Base-by-base conservation (phyloP, 2,797 vertebrate species). In the Characodon lateralis region DNA sequence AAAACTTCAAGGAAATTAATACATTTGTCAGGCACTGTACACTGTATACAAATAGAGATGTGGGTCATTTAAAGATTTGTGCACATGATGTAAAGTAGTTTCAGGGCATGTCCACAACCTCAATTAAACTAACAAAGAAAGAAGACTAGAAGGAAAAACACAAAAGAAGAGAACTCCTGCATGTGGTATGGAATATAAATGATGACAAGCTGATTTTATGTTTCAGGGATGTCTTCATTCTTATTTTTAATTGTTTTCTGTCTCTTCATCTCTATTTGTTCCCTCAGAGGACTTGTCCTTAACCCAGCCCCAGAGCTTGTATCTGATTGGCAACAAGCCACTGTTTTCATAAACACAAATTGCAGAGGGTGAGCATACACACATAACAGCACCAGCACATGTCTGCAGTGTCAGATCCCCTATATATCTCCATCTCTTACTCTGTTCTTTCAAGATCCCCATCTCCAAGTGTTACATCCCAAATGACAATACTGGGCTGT, bases 291-390 rank as follows among this genome's bases (percentile, higher is more conserved):
- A 90, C 72, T 81, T 77, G 73, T 89, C 86, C 83, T 78, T 88
- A 80, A 85, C 84, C 82, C 88, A 83, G 83, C 82, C 81, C 75
- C 20, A 14, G 70, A 73, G 84, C 50, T 77, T 46, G 1, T 92
- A 93, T 94, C 93, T 92, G 92, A 94, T 94, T 87, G 94, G 94
- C 94, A 88, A 85, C 5, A 63, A 74, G 92, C 94, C 93, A 92
- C 89, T 93, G 93, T 93, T 93, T 94, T 94, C 91, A 93, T 94
- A 94, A 94, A 94, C 89, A 93, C 89, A 85, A 87, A 85, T 92
- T 93, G 92, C 88, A 91, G 89, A 91, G 88, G 86, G 87, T 87
- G 56, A 82, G 88, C 84, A 87, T 92, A 91, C 87, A 91, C 92
- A 90, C 91, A 92, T 93, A 94, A 94, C 93, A 92, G 86, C 84